phyloP scores from a whole-genome alignment of 2,888 invertebrate species.

The Nomada flava region DNA sequence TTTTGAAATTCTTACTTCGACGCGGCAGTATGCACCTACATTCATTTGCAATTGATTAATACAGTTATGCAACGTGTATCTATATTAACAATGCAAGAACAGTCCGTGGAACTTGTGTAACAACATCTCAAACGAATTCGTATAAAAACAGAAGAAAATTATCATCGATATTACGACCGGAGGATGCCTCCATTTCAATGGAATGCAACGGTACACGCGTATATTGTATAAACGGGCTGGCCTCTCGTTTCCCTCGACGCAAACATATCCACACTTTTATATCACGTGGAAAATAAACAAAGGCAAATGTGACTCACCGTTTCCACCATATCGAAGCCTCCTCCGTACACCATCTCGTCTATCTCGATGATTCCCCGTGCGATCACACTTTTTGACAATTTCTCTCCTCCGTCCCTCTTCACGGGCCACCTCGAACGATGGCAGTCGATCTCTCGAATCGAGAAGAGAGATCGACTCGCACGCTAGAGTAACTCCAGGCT shows the following conservation, averaged over 20 bases:
- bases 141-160: background rate
- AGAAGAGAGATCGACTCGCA: constrained; percentile 61
- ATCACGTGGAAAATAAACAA: constrained; percentile 19
- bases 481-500: constrained; percentile 41
- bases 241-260: too few species aligned
- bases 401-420: constrained; percentile 15
- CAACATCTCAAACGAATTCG: background rate
- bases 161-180: background rate
- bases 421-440: constrained; percentile 13
- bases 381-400: constrained; percentile 59
- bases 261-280: constrained; percentile 12
- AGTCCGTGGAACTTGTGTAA: background rate
- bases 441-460: constrained; percentile 58
- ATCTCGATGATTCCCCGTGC: constrained; percentile 25
- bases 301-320: constrained; percentile 75
- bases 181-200: background rate
- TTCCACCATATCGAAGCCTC: constrained; percentile 81
- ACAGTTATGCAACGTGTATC: too few species aligned
- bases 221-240: background rate
- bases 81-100: too few species aligned
- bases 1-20: background rate
- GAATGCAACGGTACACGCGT: constrained; percentile 1
- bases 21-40: background rate
- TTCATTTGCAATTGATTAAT: background rate
- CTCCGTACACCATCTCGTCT: constrained; percentile 78